These are phyloP conservation scores for Netelia inedita DNA, from an alignment of 2,888 invertebrate species.

Conservation along the genomic window DNA sequence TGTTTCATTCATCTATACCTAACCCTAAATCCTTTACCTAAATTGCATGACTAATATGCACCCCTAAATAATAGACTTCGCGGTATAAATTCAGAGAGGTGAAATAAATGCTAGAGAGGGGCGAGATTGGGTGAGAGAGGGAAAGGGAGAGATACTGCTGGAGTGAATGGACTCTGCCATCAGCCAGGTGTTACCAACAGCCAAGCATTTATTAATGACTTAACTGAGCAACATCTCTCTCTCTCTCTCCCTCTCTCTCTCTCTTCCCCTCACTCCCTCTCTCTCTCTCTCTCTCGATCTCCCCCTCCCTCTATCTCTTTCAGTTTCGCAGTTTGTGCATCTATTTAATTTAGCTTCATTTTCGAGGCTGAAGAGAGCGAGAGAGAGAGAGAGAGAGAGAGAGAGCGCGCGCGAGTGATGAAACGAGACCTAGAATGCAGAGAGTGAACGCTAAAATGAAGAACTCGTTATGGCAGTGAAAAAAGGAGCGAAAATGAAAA, in stretches of 20 bases:
- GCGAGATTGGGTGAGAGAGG: constrained; percentile 7
- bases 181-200: constrained; percentile 67
- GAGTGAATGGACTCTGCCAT: constrained; percentile 51
- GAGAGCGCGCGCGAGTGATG: background rate
- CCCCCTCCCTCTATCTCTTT: constrained; percentile 7
- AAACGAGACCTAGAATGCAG: background rate
- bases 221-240: constrained; percentile 60
- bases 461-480: constrained; percentile 19
- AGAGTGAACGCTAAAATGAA: constrained; percentile 15
- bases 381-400: background rate
- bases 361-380: constrained; percentile 3
- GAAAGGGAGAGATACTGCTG: constrained; percentile 8
- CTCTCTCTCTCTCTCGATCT: constrained; percentile 12
- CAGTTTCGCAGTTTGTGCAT: constrained; percentile 46
- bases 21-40: constrained; percentile 23
- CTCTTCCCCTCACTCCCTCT: constrained; percentile 12
- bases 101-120: constrained; percentile 41
- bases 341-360: constrained; percentile 54
- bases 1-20: background rate
- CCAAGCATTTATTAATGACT: constrained; percentile 68
- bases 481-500: constrained; percentile 22
- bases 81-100: constrained; percentile 39
- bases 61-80: constrained; percentile 46
- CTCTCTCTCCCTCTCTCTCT: constrained; percentile 18
- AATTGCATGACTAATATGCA: constrained; percentile 27